A percentile compares a stretch with the other conserved stretches of the same genome.
phyloP scores from a whole-genome alignment of 1,140 invertebrate species.

The Drosophila funebris region DNA sequence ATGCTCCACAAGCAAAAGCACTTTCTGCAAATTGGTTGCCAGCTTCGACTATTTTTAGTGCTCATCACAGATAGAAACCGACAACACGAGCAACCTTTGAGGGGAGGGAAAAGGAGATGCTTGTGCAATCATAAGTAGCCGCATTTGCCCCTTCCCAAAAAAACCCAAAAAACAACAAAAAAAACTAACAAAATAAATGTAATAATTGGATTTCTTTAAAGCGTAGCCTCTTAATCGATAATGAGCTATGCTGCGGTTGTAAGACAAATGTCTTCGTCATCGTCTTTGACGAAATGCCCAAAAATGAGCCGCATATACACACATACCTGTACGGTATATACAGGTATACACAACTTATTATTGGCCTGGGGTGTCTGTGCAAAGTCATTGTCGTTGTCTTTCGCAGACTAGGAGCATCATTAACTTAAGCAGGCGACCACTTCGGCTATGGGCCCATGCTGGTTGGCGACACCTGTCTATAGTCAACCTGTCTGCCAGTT shows the following conservation, averaged over 20 bases:
- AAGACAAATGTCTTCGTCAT: slow-evolving; percentile 30
- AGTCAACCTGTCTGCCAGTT: slow-evolving; percentile 12
- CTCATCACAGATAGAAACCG: neutral
- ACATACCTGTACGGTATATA: neutral
- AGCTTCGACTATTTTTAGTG: slow-evolving; percentile 29
- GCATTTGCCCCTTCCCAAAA: slow-evolving; percentile 35
- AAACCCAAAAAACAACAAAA: neutral
- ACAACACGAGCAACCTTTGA: neutral
- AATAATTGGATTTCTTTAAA: slow-evolving; percentile 69
- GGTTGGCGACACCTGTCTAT: slow-evolving; percentile 49
- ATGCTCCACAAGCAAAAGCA: slow-evolving; percentile 68
- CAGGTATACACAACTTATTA: slow-evolving; percentile 29
- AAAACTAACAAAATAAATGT: neutral
- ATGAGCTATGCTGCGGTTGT: slow-evolving; percentile 37
- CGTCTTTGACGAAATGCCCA: slow-evolving; percentile 49
- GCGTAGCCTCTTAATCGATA: slow-evolving; percentile 72
- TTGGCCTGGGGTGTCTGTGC: slow-evolving; percentile 12
- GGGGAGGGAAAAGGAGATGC: no score
- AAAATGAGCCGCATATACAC: slow-evolving; percentile 38
- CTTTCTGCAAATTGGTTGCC: slow-evolving; percentile 57
- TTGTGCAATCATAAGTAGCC: slow-evolving; percentile 62
- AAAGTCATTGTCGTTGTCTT: slow-evolving; percentile 47
- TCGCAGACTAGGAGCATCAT: slow-evolving; percentile 30
- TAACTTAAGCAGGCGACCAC: slow-evolving; percentile 23
- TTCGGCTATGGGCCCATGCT: slow-evolving; percentile 3